Base-by-base conservation (phyloP, 2,797 vertebrate genomes). In the Crocidura indochinensis region DNA sequence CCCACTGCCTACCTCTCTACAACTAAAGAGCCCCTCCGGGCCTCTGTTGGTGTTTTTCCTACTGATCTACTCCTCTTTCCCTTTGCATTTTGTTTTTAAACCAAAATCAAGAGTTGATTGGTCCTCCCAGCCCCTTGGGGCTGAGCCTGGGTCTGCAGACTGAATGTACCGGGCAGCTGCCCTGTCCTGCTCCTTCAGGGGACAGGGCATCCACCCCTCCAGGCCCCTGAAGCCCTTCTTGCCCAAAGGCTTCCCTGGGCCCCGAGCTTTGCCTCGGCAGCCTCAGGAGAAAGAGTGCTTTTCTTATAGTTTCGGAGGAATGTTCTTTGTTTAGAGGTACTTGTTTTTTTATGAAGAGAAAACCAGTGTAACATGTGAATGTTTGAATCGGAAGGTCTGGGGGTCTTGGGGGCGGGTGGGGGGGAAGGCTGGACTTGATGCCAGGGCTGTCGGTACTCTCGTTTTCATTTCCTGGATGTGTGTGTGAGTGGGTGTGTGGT, bases 331-430 rank as follows among this genome's bases (percentile, higher is more conserved):
- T 96, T 98, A 97, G 98, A 98, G 99, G 98, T 99, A 98, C 99
- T 98, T 98, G 97, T 98, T 99, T 98, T 97, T 97, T 67, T 67
- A 67, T 53, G 51, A 97, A 96, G 97, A 98, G 96, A 98, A 98
- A 64, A 96, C 97, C 98, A 95, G 93, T 97, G 97, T 98, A 98
- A 98, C 97, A 98, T 98, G 98, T 99, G 98, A 99, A 98, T 99
- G 98, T 99, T 98, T 98, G 97, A 99, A 98, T 98, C 98, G 98
- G 98, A 99, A 99, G 97, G 97, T 98, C 96, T 98, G 97, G 98
- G 91, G 98, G 93, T 98, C 96, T 90, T 93, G 96, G 92, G 95
- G 97, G 97, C 38, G 38, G 38, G 38, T 38, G 88, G 84, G 92
- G 96, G 97, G 97, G 93, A 98, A 98, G 98, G 97, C 97, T 97